Percentiles rank a stretch among this genome's conserved stretches.
These are phyloP conservation scores for Philereme transversata DNA, from an alignment of 2,888 invertebrate genomes.

Conservation along the genomic window DNA sequence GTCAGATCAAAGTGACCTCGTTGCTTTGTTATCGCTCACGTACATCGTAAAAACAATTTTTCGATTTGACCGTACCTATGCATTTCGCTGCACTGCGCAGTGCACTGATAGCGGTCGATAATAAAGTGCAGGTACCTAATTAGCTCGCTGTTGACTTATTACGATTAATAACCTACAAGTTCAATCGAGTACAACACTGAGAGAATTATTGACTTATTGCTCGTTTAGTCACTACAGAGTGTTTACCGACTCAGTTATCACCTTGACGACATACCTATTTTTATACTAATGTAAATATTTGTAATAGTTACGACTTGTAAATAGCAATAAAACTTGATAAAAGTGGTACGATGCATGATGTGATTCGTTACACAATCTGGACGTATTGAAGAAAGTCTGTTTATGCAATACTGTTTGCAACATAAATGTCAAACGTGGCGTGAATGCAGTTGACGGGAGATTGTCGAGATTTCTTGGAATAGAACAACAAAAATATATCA, in stretches of 20 bases:
- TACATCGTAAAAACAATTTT: slow-evolving; percentile 26
- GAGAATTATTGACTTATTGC: slow-evolving; percentile 11
- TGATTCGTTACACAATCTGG: slow-evolving; percentile 1
- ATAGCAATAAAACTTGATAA: not conserved
- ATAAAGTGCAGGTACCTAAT: slow-evolving; percentile 27
- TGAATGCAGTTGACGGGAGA: not conserved
- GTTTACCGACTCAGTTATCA: slow-evolving; percentile 5
- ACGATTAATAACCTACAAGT: slow-evolving; percentile 29
- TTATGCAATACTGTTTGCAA: slow-evolving; percentile 15
- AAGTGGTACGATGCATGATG: not conserved
- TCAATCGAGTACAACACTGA: slow-evolving; percentile 16
- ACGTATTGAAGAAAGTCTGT: slow-evolving; percentile 14
- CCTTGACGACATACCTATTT: slow-evolving; percentile 7
- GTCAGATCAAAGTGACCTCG: slow-evolving; percentile 41
- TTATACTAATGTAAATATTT: slow-evolving; percentile 6
- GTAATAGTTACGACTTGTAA: not conserved
- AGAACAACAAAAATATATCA: too few species aligned
- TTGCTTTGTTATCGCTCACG: slow-evolving; percentile 30
- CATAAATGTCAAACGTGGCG: slow-evolving; percentile 13
- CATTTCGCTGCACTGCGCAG: slow-evolving; percentile 18
- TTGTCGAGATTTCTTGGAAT: too few species aligned
- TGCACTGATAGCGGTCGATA: slow-evolving; percentile 32
- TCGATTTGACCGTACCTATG: slow-evolving; percentile 15
- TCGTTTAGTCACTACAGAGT: not conserved
- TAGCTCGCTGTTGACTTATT: slow-evolving; percentile 33